Conservation (phyloP, 2,113 vertebrate genomes). For the Leiothrix lutea region DNA sequence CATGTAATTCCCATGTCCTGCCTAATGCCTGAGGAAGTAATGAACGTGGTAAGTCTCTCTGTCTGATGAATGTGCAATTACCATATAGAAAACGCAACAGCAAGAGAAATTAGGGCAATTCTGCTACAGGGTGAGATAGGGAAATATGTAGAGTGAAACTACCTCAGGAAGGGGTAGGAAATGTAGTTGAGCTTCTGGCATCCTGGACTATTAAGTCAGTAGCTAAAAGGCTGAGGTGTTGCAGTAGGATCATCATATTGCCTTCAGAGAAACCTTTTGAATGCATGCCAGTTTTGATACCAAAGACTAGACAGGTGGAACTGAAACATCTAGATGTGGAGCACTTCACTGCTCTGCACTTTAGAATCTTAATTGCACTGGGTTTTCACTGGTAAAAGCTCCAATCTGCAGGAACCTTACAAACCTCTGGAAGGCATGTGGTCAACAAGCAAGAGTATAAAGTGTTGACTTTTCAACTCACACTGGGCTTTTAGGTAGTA, state of each 20-base stretch:
- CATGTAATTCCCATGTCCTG: not conserved
- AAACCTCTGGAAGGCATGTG: not conserved
- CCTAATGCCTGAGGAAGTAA: not conserved
- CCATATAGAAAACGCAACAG: not conserved
- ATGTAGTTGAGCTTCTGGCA: not conserved
- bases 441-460: not conserved
- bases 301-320: not conserved
- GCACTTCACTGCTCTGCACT: not conserved
- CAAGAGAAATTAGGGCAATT: not conserved
- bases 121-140: not conserved
- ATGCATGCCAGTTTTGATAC: not conserved
- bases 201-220: rapidly evolving
- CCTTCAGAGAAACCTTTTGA: not conserved
- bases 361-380: not conserved
- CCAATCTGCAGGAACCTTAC: not conserved
- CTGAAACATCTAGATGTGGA: not conserved
- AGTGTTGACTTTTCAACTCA: not conserved
- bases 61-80: not conserved
- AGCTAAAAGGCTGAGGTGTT: not conserved
- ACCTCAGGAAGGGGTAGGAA: not conserved
- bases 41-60: not conserved
- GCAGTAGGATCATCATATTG: not conserved
- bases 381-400: not conserved
- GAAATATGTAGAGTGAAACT: not conserved
- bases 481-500: not conserved